Conservation (phyloP, 2,888 invertebrate genomes). For the Tinea semifulvella region DNA sequence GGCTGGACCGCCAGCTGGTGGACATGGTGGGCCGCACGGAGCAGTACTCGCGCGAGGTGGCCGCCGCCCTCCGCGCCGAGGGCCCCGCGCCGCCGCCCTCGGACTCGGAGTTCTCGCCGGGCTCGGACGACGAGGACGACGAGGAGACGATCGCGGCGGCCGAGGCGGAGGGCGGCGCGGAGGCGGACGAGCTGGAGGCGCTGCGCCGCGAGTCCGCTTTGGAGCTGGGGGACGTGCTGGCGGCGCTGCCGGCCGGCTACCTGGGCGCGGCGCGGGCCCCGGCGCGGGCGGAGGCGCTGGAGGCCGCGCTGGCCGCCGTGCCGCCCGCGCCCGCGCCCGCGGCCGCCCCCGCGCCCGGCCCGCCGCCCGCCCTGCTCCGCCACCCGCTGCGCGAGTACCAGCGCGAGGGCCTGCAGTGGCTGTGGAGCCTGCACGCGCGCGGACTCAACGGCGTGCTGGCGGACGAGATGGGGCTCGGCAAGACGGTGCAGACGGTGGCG, state of each 20-base stretch:
- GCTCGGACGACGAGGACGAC: slow-evolving; percentile 80
- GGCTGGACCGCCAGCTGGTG: slow-evolving; percentile 94
- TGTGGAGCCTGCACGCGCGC: slow-evolving; percentile 95
- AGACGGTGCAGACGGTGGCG: slow-evolving; percentile 97
- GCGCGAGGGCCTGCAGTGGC: slow-evolving; percentile 97
- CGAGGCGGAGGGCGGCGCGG: slow-evolving; percentile 70
- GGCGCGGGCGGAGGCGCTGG: slow-evolving; percentile 35
- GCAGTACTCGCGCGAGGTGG: slow-evolving; percentile 91
- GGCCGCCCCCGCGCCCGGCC: slow-evolving; percentile 93
- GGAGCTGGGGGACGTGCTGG: slow-evolving; percentile 87
- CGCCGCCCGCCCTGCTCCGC: slow-evolving; percentile 91
- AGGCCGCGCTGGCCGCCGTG: slow-evolving; percentile 59
- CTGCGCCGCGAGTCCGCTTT: slow-evolving; percentile 89
- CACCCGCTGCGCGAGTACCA: slow-evolving; percentile 94
- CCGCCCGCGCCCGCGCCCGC: slow-evolving; percentile 52
- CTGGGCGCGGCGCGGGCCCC: slow-evolving; percentile 69
- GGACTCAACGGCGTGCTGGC: slow-evolving; percentile 95
- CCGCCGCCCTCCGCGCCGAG: slow-evolving; percentile 43
- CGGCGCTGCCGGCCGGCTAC: slow-evolving; percentile 82
- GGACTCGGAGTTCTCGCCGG: slow-evolving; percentile 82
- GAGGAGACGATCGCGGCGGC: slow-evolving; percentile 94
- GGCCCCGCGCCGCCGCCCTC: slow-evolving; percentile 28
- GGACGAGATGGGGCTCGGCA: slow-evolving; percentile 97
- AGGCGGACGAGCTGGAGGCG: slow-evolving; percentile 80
- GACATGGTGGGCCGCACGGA: slow-evolving; percentile 99